These are phyloP conservation scores for Gymnoscopelus microlampas DNA, from an alignment of 2,797 vertebrate species.

Conservation along the genomic window DNA sequence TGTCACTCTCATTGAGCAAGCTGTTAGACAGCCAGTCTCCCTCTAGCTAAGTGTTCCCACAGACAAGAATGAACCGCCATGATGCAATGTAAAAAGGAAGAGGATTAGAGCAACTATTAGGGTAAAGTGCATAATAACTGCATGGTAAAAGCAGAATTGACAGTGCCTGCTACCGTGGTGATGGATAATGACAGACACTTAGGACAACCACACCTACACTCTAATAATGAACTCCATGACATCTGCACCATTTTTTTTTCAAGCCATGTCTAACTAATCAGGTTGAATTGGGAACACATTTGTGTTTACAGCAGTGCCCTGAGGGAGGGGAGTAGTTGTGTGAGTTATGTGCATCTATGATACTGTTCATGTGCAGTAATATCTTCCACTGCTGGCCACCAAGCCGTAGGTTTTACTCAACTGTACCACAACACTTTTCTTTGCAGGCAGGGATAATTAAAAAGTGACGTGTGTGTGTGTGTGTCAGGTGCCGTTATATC, in stretches of 20 bases:
- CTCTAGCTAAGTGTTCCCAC: too few relatives aligned
- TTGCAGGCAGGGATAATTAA: too few relatives aligned
- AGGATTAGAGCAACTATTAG: too few relatives aligned
- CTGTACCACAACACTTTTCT: too few relatives aligned
- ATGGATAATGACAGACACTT: neutral
- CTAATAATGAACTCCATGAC: constrained; percentile 1
- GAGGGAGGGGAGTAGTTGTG: neutral
- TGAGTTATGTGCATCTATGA: neutral
- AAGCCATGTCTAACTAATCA: neutral
- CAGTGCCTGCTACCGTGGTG: constrained; percentile 16
- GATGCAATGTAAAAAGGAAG: too few relatives aligned
- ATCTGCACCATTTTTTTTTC: neutral
- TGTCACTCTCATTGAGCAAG: too few relatives aligned
- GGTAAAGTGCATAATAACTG: neutral
- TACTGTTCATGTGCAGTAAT: neutral
- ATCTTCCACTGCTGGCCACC: neutral
- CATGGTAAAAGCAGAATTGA: neutral
- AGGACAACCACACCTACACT: neutral
- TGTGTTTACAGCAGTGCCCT: neutral
- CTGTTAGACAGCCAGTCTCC: too few relatives aligned
- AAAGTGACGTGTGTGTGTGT: too few relatives aligned
- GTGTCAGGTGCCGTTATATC: too few relatives aligned
- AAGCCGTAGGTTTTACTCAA: neutral
- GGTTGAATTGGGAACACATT: neutral
- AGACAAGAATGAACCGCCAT: too few relatives aligned